These are phyloP conservation scores for Linnaemya tessellans DNA, from an alignment of 2,888 invertebrate species.

Conservation along the genomic window DNA sequence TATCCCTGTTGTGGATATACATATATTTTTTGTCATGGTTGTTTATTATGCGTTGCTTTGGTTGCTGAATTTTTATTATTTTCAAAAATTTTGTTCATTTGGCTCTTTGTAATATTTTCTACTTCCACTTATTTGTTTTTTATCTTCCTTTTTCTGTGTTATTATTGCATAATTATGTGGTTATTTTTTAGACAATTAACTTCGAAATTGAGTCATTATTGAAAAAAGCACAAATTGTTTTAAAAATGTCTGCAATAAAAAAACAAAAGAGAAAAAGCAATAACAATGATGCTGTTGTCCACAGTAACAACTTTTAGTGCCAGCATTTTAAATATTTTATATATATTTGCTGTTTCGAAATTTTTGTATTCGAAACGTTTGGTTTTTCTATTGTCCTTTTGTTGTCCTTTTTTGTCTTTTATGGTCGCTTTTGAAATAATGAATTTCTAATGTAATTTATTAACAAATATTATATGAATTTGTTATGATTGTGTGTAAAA, in stretches of 20 bases:
- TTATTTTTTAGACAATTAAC: constrained; percentile 67
- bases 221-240: constrained; percentile 18
- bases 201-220: constrained; percentile 68
- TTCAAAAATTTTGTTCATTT: constrained; percentile 42
- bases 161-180: constrained; percentile 58
- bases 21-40: constrained; percentile 28
- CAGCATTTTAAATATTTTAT: constrained; percentile 31
- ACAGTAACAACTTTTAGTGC: constrained; percentile 3
- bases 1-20: neutral
- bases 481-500: constrained; percentile 34
- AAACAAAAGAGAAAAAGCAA: constrained; percentile 16
- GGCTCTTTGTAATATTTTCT: constrained; percentile 22
- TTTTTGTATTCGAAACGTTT: constrained; percentile 2
- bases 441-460: constrained; percentile 58
- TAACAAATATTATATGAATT: constrained; percentile 31
- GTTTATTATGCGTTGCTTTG: constrained; percentile 44
- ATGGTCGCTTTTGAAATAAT: constrained; percentile 22
- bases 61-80: constrained; percentile 15
- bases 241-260: constrained; percentile 20
- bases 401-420: neutral
- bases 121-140: neutral
- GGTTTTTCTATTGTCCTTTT: neutral
- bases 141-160: neutral
- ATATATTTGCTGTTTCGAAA: neutral
- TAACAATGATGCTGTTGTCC: constrained; percentile 23